Percentiles rank a stretch among this genome's conserved stretches.
Evolutionary conservation across 2,113 vertebrate species (phyloP).

Genomic region (Tor tambroides): DNA sequence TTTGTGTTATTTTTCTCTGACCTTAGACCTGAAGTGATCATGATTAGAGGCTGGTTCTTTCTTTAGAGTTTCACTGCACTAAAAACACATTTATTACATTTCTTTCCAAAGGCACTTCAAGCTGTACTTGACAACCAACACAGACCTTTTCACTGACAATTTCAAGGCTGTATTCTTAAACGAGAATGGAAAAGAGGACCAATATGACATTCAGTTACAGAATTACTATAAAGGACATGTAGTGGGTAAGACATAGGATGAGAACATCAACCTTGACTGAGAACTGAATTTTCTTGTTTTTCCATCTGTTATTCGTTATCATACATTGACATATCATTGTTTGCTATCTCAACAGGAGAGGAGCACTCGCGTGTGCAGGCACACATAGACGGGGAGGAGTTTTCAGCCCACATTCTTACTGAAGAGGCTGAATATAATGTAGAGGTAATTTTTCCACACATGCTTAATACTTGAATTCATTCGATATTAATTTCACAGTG

Average conservation of each 20-base stretch:
- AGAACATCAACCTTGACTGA: not conserved
- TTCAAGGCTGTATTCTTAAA: conserved; percentile 90
- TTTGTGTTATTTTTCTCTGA: not conserved
- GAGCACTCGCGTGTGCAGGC: conserved; percentile 93
- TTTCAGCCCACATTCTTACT: conserved; percentile 91
- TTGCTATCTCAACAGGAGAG: conserved; percentile 79
- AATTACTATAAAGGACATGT: conserved; percentile 94
- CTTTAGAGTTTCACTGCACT: not conserved
- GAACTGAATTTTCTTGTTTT: not conserved
- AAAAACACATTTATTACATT: conserved; percentile 24
- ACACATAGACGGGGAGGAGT: conserved; percentile 92
- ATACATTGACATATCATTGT: not conserved
- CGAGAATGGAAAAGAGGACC: conserved; percentile 79
- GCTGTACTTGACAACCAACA: conserved; percentile 92
- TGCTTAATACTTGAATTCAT: not conserved
- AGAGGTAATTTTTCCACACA: conserved; percentile 78
- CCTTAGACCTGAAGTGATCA: not conserved
- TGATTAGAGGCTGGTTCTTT: not conserved
- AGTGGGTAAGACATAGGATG: conserved; percentile 82
- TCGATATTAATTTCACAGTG: not conserved
- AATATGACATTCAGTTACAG: conserved; percentile 83
- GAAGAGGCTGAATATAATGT: conserved; percentile 91
- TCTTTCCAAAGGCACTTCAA: conserved; percentile 85
- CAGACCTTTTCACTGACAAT: conserved; percentile 87
- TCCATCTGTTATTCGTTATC: not conserved